Evolutionary conservation across 2,888 invertebrate species (phyloP), one percentile per base, ranked within the genome.

Genomic region (Platypus cylindrus): DNA sequence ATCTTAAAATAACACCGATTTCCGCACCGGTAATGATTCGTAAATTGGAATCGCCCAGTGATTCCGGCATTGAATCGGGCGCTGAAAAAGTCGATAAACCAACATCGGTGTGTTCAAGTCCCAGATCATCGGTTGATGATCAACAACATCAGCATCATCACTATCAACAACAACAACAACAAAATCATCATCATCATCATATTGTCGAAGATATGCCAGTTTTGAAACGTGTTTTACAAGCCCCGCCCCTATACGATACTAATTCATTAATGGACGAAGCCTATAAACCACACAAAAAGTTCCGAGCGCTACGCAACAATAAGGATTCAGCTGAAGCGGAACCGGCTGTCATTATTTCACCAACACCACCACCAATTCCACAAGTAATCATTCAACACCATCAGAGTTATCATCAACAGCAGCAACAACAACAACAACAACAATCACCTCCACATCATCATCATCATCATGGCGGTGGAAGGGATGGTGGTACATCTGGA

Each of bases 221-320:
- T 48, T 65, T 93, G 49, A 91, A 91, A 60, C 75, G 90, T 33
- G 91, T 90, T 2, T 70, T 93, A 13, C 87, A 91, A 58, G 90
- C 91, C 1, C 91, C 91, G 1, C 91, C 90, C 0, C 65, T 90
- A 5, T 86, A 89, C 62, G 87, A 89, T 56, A 86, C 89, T 36
- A 83, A 84, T 56, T 80, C 84, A 2, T 64, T 91, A 37, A 90
- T 91, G 89, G 89, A 90, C 59, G 90, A 89, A 63, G 89, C 89
- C 11, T 91, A 91, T 67, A 87, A 90, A 59, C 90, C 90, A 41
- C 91, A 91, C 69, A 91, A 91, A 64, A 91, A 91, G 62, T 91
- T 91, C 72, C 77, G 91, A 27, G 86, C 86, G 2, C 66, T 86
- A 56, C 68, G 85, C 16, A 60, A 63, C 41, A 61, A 63, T 43